Conservation (phyloP, 2,888 invertebrate species). For the Drosophila kokeensis region DNA sequence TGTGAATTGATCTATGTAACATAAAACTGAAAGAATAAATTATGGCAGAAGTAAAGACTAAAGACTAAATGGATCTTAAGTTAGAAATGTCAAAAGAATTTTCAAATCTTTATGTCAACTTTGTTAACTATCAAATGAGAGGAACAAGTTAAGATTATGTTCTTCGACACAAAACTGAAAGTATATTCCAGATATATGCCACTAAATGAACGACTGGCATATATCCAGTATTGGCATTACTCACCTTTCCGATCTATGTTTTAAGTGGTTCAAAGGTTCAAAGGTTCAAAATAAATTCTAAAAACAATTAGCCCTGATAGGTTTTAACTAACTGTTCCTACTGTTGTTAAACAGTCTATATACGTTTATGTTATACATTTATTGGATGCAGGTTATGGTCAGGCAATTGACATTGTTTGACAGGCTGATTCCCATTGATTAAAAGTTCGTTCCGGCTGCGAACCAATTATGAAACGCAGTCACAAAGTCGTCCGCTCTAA, state of each 20-base stretch:
- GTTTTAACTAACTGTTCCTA: neutral
- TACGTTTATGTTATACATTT: neutral
- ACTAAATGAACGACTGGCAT: neutral
- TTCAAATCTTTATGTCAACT: neutral
- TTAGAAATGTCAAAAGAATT: neutral
- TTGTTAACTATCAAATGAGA: neutral
- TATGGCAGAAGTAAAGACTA: neutral
- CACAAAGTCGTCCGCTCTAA: slow-evolving; percentile 40
- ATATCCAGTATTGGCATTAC: neutral
- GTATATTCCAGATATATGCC: neutral
- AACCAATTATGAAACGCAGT: slow-evolving; percentile 48
- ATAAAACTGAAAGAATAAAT: slow-evolving; percentile 5
- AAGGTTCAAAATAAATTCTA: neutral
- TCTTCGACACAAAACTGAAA: neutral
- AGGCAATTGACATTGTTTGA: slow-evolving; percentile 18
- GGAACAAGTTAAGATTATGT: neutral
- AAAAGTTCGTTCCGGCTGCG: slow-evolving; percentile 13
- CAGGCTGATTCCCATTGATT: slow-evolving; percentile 23
- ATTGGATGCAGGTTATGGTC: neutral
- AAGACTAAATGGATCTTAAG: neutral
- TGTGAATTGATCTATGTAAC: neutral
- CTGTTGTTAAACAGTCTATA: no score
- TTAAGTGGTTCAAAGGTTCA: neutral
- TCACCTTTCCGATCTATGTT: neutral
- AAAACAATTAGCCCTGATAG: accelerated